Evolutionary conservation across 2,888 invertebrate genomes (phyloP), one percentile per base, ranked within the genome.

Genomic region (Meganola albula): DNA sequence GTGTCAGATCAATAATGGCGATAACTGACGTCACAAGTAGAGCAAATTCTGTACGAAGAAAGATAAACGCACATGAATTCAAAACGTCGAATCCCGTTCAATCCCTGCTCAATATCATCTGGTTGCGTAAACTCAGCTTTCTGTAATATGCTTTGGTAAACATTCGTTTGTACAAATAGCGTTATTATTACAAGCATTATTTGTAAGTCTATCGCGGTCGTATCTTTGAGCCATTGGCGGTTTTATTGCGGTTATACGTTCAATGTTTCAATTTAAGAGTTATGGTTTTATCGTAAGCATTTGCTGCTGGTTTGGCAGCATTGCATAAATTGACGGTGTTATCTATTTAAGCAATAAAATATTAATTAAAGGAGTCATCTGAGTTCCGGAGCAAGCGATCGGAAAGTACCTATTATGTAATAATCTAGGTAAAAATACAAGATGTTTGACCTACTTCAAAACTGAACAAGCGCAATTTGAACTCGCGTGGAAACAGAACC

Each of bases 41-140:
- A 43, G 26, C 31, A 14, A 29, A 26, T 24, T 9, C 12, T 10
- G 18, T 24, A 37, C 12, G 24, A 34, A 37, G 33, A 31, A 33
- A 44, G 27, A 34, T 29, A 38, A 35, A 26, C 27, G 43, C 48
- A 45, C 45, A 39, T 45, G 34, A 45, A 35, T 43, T 46, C 34
- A 25, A 16, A 29, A 30, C 31, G 35, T 51, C 13, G 37, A 44
- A 43, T 47, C 28, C 28, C 44, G 28, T 16, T 27, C 36, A 40
- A 53, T 45, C 44, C 47, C 47, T 58, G 60, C 42, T 46, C 48
- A 50, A 37, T 48, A 55, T 58, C 53, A 51, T 44, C 37, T 27
- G 27, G 40, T 44, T 38, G 36, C 42, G 55, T 57, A 58, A 58
- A 55, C 54, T 48, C 23, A 7, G 31, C 37, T 41, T 34, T 39